phyloP scores from a whole-genome alignment of 2,888 invertebrate genomes.

The Ophonus ardosiacus region DNA sequence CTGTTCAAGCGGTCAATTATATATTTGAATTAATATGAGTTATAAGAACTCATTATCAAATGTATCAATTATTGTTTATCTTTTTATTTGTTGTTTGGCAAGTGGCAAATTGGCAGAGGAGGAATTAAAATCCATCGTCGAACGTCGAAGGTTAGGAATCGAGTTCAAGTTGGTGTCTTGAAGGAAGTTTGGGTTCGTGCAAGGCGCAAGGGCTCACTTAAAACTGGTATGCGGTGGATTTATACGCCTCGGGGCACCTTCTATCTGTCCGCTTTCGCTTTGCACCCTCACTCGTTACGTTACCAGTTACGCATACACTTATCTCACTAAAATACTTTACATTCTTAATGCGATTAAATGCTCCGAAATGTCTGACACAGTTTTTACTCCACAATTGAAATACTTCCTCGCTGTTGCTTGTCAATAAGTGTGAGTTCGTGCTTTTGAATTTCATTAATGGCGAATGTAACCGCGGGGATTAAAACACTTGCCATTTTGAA shows the following conservation, averaged over 20 bases:
- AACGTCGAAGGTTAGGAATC: conserved; percentile 7
- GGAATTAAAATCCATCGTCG: neutral
- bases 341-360: conserved; percentile 41
- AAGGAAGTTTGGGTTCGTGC: neutral
- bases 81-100: neutral
- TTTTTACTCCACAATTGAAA: conserved; percentile 24
- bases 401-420: neutral
- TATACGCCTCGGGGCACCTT: conserved; percentile 5
- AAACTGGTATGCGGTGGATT: conserved; percentile 43
- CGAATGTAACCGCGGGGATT: neutral
- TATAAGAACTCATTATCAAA: too few relatives aligned
- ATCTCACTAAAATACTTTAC: conserved; percentile 33
- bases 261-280: neutral
- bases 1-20: too few relatives aligned
- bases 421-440: conserved; percentile 21
- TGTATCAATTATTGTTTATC: too few relatives aligned
- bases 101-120: neutral
- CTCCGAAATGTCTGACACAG: conserved; percentile 8
- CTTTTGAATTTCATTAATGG: conserved; percentile 30
- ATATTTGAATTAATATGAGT: too few relatives aligned
- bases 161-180: neutral
- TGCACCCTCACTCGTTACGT: neutral
- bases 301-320: conserved; percentile 37
- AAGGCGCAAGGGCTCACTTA: neutral
- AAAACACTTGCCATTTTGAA: conserved; percentile 12